Evolutionary conservation across 1,140 invertebrate genomes (phyloP).

Genomic region (Bombus difficillimus): DNA sequence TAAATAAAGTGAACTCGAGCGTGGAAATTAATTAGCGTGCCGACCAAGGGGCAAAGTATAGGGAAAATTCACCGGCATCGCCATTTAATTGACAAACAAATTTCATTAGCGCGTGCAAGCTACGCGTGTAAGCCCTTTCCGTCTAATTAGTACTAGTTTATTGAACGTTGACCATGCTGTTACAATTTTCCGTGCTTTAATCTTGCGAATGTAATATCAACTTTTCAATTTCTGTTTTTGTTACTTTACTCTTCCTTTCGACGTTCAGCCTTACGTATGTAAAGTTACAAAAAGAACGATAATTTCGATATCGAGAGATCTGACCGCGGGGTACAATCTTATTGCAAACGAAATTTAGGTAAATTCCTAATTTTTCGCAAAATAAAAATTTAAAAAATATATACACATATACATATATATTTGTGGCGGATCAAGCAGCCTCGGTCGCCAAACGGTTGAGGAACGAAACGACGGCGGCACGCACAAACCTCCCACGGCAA

Average conservation of each 20-base stretch:
- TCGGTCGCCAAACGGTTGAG: no score
- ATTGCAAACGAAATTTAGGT: neutral
- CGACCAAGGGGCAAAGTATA: slow-evolving; percentile 61
- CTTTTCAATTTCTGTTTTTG: neutral
- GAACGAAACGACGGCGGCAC: no score
- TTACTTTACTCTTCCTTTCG: neutral
- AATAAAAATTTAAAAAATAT: no score
- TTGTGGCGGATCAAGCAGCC: no score
- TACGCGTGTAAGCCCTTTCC: slow-evolving; percentile 42
- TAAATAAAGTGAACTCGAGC: slow-evolving; percentile 71
- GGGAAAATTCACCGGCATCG: slow-evolving; percentile 64
- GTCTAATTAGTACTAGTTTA: slow-evolving; percentile 26
- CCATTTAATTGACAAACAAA: slow-evolving; percentile 68
- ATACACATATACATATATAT: no score
- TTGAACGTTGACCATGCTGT: neutral
- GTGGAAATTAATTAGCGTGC: slow-evolving; percentile 74
- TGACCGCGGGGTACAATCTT: no score
- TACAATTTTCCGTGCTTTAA: neutral
- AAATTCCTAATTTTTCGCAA: neutral
- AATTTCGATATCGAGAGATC: no score
- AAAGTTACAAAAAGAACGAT: no score
- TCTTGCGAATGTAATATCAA: neutral
- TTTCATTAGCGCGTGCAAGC: slow-evolving; percentile 57
- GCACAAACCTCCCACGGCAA: no score
- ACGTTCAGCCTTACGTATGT: no score